Evolutionary conservation across 2,888 invertebrate genomes (phyloP).

Genomic region (Eupelmus urozonus): DNA sequence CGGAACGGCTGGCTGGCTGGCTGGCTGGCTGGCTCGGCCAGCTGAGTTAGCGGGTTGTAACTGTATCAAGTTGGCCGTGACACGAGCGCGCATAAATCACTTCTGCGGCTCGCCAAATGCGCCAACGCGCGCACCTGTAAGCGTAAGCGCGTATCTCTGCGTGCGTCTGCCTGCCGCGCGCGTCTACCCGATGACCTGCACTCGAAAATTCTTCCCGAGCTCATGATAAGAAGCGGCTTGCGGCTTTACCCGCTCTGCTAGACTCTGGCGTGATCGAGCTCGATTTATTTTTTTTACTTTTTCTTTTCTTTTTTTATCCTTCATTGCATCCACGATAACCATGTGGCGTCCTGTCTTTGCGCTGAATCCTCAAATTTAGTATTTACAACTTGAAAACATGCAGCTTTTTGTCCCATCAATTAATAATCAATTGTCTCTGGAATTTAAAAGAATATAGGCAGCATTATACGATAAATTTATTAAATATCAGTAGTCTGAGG

Average conservation of each 20-base stretch:
- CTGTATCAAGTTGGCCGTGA: conserved; percentile 76
- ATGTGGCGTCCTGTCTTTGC: neutral
- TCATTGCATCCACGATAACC: conserved; percentile 19
- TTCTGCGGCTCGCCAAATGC: conserved; percentile 60
- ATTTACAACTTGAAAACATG: too few relatives aligned
- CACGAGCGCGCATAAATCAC: conserved; percentile 75
- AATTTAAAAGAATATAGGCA: too few relatives aligned
- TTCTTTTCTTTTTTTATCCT: neutral
- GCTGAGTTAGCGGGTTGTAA: conserved; percentile 75
- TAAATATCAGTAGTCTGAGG: neutral
- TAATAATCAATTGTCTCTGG: too few relatives aligned
- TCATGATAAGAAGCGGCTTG: neutral
- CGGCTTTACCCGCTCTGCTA: neutral
- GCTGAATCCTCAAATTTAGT: conserved; percentile 8
- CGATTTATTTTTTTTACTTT: neutral
- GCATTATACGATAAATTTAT: too few relatives aligned
- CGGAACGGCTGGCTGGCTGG: too few relatives aligned
- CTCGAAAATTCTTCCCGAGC: conserved; percentile 8
- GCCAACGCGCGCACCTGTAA: neutral
- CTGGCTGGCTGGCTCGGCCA: conserved; percentile 59
- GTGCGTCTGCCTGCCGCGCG: neutral
- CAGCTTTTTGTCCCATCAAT: too few relatives aligned
- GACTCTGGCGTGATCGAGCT: neutral
- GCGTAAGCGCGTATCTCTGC: neutral
- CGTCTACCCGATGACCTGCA: too few relatives aligned